These are phyloP conservation scores for Physocephala rufipes DNA, from an alignment of 2,888 invertebrate genomes.

Conservation along the genomic window DNA sequence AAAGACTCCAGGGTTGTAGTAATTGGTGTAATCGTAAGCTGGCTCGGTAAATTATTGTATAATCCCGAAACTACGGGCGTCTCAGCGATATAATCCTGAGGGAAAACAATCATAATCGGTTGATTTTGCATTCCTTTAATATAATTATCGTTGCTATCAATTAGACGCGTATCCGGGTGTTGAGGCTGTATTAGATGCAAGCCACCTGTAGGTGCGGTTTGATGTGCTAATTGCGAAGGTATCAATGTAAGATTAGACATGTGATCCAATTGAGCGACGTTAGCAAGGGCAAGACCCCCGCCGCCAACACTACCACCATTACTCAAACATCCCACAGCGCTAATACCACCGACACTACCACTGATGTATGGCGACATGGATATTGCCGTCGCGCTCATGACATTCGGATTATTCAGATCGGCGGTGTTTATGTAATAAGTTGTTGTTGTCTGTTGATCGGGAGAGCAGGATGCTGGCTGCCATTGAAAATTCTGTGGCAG, in stretches of 20 bases:
- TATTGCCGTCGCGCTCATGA: conserved; percentile 35
- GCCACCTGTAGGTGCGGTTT: conserved; percentile 11
- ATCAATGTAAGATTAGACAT: conserved; percentile 16
- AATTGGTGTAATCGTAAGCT: conserved; percentile 27
- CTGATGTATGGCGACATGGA: conserved; percentile 19
- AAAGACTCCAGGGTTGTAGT: conserved; percentile 16
- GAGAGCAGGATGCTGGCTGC: conserved; percentile 21
- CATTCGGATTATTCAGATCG: conserved; percentile 52
- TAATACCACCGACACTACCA: conserved; percentile 5
- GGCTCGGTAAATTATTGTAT: conserved; percentile 9
- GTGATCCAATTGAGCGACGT: not conserved
- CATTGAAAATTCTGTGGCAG: conserved; percentile 37
- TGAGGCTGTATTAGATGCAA: conserved; percentile 15
- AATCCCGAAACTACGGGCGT: not conserved
- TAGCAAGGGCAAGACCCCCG: not conserved
- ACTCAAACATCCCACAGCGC: not conserved
- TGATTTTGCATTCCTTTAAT: conserved; percentile 44
- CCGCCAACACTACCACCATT: not conserved
- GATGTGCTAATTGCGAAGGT: conserved; percentile 33
- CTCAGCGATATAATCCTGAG: conserved; percentile 19
- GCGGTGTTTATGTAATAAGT: conserved; percentile 55
- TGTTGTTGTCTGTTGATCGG: conserved; percentile 28
- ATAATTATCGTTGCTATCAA: conserved; percentile 54
- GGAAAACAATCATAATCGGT: conserved; percentile 33
- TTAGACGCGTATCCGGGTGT: conserved; percentile 34